Base-by-base conservation (phyloP, 2,888 invertebrate species). In the Sicus ferrugineus region DNA sequence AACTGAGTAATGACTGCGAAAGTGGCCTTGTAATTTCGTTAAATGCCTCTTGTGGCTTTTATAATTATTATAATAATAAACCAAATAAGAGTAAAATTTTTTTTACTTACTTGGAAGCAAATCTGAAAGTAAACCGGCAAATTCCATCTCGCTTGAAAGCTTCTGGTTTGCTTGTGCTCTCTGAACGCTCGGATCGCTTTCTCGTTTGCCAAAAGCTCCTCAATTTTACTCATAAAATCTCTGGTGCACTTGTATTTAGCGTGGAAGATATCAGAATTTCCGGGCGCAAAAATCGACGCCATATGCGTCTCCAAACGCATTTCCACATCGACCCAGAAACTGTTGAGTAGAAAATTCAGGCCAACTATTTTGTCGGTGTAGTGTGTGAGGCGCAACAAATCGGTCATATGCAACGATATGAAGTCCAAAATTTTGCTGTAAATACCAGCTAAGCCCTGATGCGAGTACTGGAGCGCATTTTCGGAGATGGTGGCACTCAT, bases 51-150 rank as follows among this genome's bases (percentile, higher is more conserved):
- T n/a, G n/a, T n/a, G n/a, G n/a, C n/a, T n/a, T n/a, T n/a, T n/a
- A n/a, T n/a, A n/a, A n/a, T n/a, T n/a, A n/a, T n/a, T n/a, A n/a
- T n/a, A n/a, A n/a, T n/a, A n/a, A n/a, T n/a, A n/a, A n/a, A n/a
- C n/a, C n/a, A n/a, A n/a, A n/a, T n/a, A n/a, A n/a, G n/a, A n/a
- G n/a, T n/a, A n/a, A n/a, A n/a, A n/a, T n/a, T n/a, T n/a, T n/a
- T n/a, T n/a, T n/a, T n/a, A n/a, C 42, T 67, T 66, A 81, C 81
- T 75, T 97, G 97, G 86, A 96, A 97, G 75, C 96, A 89, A 56
- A 85, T 85, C 87, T 97, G 97, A 84, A 95, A 97, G 85, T 98
- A 98, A n/a, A 98, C 96, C 14, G 96, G 94, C 64, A 97, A 87
- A 86, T 97, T 97, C 94, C 97, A 98, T 76, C 94, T 91, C 74